Evolutionary conservation across 2,113 vertebrate species (phyloP).

Genomic region (Hippocampus guttulatus): DNA sequence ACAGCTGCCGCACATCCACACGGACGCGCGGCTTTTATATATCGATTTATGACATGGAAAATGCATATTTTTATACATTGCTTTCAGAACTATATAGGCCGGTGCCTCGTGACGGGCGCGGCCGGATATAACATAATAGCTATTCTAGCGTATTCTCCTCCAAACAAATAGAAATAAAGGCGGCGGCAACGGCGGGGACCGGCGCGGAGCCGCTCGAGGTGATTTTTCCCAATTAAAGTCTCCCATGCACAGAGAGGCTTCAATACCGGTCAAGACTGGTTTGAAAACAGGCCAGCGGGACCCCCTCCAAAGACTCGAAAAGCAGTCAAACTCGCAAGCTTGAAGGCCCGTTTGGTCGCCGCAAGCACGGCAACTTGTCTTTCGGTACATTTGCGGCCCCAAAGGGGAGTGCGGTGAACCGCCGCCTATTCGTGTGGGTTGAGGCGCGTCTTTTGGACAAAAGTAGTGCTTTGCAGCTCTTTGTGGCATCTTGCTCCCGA

Average conservation of each 20-base stretch:
- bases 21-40: conserved; percentile 66
- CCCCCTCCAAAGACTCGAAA: conserved; percentile 1
- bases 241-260: conserved; percentile 74
- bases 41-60: conserved; percentile 68
- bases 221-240: conserved; percentile 57
- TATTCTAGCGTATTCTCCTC: conserved; percentile 57
- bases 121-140: conserved; percentile 67
- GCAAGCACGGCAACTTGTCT: not conserved
- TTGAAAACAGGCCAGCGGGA: conserved; percentile 61
- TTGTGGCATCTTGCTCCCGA: no score
- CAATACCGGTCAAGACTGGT: conserved; percentile 67
- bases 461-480: no score
- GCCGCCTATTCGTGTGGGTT: not conserved
- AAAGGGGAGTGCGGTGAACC: not conserved
- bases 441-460: not conserved
- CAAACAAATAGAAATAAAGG: conserved; percentile 63
- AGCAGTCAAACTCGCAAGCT: not conserved
- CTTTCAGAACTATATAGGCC: conserved; percentile 62
- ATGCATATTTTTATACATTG: conserved; percentile 67
- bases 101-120: conserved; percentile 34
- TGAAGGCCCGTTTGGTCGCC: not conserved
- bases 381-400: conserved; percentile 46
- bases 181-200: conserved; percentile 18
- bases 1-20: conserved; percentile 60
- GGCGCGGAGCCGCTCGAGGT: not conserved